Conservation (phyloP, 92 coral and sea anemone genomes). For the Blastomussa wellsi region DNA sequence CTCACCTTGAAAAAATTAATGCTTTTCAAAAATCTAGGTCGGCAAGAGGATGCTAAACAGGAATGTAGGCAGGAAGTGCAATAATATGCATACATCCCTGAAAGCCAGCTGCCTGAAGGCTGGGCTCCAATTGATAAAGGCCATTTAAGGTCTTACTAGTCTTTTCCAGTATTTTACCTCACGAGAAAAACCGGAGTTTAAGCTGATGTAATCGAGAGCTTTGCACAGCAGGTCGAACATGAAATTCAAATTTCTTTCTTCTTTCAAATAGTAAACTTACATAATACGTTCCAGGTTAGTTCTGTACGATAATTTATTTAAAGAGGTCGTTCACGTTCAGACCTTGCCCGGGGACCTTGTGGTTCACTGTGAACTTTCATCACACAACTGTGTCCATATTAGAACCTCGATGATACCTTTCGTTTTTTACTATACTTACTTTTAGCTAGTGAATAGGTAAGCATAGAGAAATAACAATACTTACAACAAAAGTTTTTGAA, state of each 20-base stretch:
- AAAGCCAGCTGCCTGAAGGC: too few relatives aligned
- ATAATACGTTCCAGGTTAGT: neutral
- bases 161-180: too few relatives aligned
- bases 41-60: too few relatives aligned
- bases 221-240: neutral
- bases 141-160: too few relatives aligned
- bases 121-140: too few relatives aligned
- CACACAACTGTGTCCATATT: neutral
- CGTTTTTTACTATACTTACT: neutral
- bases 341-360: neutral
- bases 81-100: too few relatives aligned
- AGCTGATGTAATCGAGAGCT: neutral
- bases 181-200: neutral
- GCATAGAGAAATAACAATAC: neutral
- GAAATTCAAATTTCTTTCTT: neutral
- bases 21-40: too few relatives aligned
- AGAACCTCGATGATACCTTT: neutral
- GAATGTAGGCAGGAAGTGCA: too few relatives aligned
- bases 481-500: slow-evolving; percentile 21
- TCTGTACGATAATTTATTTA: too few relatives aligned
- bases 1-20: too few relatives aligned
- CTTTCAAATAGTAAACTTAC: neutral
- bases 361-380: neutral
- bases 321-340: too few relatives aligned
- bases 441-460: too few relatives aligned